Base-by-base conservation (phyloP, 2,113 vertebrate genomes). In the Pangasianodon hypophthalmus region DNA sequence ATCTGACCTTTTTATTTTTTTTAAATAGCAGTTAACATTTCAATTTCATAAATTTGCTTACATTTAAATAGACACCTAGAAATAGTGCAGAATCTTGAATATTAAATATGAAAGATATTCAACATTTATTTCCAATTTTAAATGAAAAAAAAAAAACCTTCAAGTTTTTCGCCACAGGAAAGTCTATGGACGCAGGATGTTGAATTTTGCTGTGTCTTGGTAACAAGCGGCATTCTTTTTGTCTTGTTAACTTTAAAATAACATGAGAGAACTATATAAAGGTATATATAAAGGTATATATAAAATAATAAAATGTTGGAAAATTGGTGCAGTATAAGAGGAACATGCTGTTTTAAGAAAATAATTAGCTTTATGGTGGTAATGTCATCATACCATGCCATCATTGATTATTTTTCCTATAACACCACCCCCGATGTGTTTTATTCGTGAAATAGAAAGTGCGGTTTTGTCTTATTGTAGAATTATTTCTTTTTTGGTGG, bases 401-500 rank as follows among this genome's bases (percentile, higher is more conserved):
- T 50, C 77, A 29, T 52, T 80, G 46, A 50, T 79, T 48, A 29
- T 75, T 75, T 44, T 75, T 67, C 64, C 11, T 64, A 29, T 29
- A 64, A 64, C 62, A 29, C 9, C 62, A 64, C 6, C 64, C 67
- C 67, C 67, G 4, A 69, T 69, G 67, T 37, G n/a, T 14, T 69
- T 29, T 62, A 62, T 62, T 62, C 2, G 7, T 62, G 24, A 62
- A 26, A 62, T 62, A 9, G 60, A 62, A 19, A 32, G 29, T 69
- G 5, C 9, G 67, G 8, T 80, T 29, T 14, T 79, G 6, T 48
- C 75, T 75, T 75, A 44, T 18, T 44, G 21, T 48, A 26, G 67
- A 67, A 24, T 84, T 58, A 5, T 62, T 54, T 46, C 9, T 58
- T 84, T 26, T 50, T 81, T 48, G 60, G 13, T 94, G 80, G 86